These are phyloP conservation scores for Anaspis maculata DNA, from an alignment of 2,888 invertebrate species.

Conservation along the genomic window DNA sequence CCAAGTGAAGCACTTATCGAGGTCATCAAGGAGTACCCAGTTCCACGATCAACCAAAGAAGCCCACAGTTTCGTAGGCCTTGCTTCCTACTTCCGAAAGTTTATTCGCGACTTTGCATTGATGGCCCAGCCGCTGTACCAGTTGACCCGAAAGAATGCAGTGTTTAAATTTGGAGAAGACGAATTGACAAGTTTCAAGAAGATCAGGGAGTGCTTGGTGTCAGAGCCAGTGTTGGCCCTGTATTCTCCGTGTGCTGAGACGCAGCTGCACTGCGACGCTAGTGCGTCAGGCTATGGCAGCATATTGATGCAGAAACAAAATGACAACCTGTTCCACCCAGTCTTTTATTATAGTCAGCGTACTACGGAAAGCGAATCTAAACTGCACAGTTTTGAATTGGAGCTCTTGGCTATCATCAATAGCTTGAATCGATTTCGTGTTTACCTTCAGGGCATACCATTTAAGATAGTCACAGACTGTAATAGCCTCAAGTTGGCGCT, in stretches of 20 bases:
- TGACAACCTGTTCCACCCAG: slow-evolving; percentile 1
- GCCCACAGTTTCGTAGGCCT: slow-evolving; percentile 28
- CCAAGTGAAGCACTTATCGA: not conserved
- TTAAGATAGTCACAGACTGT: slow-evolving; percentile 2
- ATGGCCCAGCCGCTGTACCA: not conserved
- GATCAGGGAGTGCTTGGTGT: not conserved
- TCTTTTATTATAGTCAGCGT: slow-evolving; percentile 1
- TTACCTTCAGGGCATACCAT: slow-evolving; percentile 1
- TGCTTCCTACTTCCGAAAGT: slow-evolving; percentile 2
- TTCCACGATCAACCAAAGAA: slow-evolving; percentile 21
- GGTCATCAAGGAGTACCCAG: not conserved
- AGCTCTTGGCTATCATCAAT: slow-evolving; percentile 1
- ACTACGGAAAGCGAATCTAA: not conserved
- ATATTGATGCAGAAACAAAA: slow-evolving; percentile 3
- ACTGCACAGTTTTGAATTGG: slow-evolving; percentile 1
- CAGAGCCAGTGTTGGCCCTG: slow-evolving; percentile 1
- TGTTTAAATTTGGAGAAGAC: not conserved
- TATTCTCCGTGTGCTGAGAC: not conserved
- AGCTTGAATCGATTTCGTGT: slow-evolving; percentile 1
- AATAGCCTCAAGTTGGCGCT: slow-evolving; percentile 1
- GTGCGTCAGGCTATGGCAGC: slow-evolving; percentile 1
- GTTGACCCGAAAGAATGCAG: not conserved
- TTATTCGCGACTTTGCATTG: slow-evolving; percentile 1
- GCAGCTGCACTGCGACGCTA: slow-evolving; percentile 3
- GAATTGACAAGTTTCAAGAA: not conserved